Conservation (phyloP, 2,888 invertebrate species). For the Galerucella calmariensis region DNA sequence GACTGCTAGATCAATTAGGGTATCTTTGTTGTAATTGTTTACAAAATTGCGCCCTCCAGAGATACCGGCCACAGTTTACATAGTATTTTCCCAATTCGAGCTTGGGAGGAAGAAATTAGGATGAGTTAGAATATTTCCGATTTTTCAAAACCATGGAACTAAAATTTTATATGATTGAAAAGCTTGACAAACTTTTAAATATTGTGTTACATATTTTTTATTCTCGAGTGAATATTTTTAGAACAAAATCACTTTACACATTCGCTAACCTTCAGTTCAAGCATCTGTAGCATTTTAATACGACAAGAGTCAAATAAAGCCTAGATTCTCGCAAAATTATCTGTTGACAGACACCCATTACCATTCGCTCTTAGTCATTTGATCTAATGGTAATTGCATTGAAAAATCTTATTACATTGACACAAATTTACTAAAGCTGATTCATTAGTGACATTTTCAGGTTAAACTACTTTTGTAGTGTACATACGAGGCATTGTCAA, state of each 20-base stretch:
- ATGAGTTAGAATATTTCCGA: too few relatives aligned
- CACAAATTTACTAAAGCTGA: conserved; percentile 47
- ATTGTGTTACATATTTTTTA: neutral
- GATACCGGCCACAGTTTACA: too few relatives aligned
- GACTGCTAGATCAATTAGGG: too few relatives aligned
- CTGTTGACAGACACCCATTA: conserved; percentile 2
- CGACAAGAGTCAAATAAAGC: conserved; percentile 16
- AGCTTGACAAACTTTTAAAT: too few relatives aligned
- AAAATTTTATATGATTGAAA: too few relatives aligned
- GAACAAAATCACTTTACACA: neutral
- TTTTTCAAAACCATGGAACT: too few relatives aligned
- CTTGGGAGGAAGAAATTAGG: too few relatives aligned
- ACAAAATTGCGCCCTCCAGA: too few relatives aligned
- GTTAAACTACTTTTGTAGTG: conserved; percentile 38
- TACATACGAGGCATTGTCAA: neutral
- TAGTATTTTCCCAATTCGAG: too few relatives aligned
- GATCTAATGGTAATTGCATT: conserved; percentile 28
- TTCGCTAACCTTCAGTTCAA: neutral
- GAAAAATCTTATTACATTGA: conserved; percentile 44
- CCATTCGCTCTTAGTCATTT: conserved; percentile 25
- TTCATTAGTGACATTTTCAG: conserved; percentile 47
- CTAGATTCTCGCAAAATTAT: conserved; percentile 7
- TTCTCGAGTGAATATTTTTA: neutral
- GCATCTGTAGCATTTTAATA: conserved; percentile 5
- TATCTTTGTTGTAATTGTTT: too few relatives aligned